phyloP scores from a whole-genome alignment of 2,888 invertebrate species.

The Cheilosia vulpina region DNA sequence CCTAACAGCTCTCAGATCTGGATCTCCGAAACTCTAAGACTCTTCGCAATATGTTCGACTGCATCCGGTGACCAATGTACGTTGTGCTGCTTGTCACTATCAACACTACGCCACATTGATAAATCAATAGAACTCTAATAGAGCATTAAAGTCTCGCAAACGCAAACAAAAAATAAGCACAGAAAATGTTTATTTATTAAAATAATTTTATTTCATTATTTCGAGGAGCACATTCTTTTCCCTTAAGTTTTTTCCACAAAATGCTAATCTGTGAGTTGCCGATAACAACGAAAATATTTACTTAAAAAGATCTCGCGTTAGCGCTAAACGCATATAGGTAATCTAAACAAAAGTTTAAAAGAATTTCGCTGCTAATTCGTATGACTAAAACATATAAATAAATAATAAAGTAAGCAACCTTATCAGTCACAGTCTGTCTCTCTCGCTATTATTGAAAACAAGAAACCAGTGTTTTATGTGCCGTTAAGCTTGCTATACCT shows the following conservation, averaged over 20 bases:
- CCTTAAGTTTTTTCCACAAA: conserved; percentile 18
- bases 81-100: conserved; percentile 3
- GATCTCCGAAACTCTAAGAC: conserved; percentile 5
- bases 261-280: conserved; percentile 63
- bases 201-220: conserved; percentile 18
- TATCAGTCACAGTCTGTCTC: conserved; percentile 18
- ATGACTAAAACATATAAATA: conserved; percentile 25
- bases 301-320: conserved; percentile 63
- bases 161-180: neutral
- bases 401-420: conserved; percentile 24
- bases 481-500: conserved; percentile 15
- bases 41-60: conserved; percentile 27
- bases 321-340: conserved; percentile 32
- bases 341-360: conserved; percentile 18
- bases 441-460: neutral
- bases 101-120: conserved; percentile 17
- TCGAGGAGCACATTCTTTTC: conserved; percentile 5
- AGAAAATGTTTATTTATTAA: conserved; percentile 23
- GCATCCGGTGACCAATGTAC: conserved; percentile 34
- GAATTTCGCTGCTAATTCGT: conserved; percentile 26
- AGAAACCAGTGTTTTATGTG: conserved; percentile 9
- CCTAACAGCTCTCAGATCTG: conserved; percentile 25
- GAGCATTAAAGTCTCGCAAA: conserved; percentile 20
- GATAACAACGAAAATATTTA: conserved; percentile 63
- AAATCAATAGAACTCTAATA: conserved; percentile 12